Evolutionary conservation across 2,113 vertebrate genomes (phyloP).

Genomic region (Notarius lentiginosus): DNA sequence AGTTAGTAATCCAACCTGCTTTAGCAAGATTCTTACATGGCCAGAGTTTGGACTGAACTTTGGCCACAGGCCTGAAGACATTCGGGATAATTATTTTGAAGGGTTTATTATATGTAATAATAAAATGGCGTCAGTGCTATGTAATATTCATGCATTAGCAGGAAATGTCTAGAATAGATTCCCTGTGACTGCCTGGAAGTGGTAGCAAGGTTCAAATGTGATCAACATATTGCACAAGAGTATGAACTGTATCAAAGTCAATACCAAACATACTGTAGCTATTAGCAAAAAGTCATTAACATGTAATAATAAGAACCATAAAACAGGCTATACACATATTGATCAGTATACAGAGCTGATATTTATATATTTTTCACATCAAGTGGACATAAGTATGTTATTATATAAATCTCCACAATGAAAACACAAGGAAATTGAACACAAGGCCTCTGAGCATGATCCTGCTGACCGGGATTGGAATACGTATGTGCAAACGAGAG

Average conservation of each 20-base stretch:
- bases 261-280: constrained; percentile 25
- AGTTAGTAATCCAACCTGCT: constrained; percentile 58
- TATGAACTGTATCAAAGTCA: constrained; percentile 15
- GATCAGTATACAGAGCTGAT: not conserved
- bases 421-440: constrained; percentile 7
- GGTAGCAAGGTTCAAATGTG: constrained; percentile 71
- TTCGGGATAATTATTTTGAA: constrained; percentile 36
- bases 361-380: not conserved
- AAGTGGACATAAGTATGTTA: not conserved
- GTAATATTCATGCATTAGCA: constrained; percentile 56
- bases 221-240: constrained; percentile 61
- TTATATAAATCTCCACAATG: not conserved
- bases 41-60: constrained; percentile 32
- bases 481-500: constrained; percentile 31
- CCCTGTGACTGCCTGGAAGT: constrained; percentile 64
- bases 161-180: constrained; percentile 61
- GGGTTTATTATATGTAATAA: constrained; percentile 36
- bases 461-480: constrained; percentile 24
- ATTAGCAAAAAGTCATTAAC: constrained; percentile 5
- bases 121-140: constrained; percentile 66
- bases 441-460: constrained; percentile 14
- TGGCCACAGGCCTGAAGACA: constrained; percentile 31
- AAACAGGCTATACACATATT: not conserved
- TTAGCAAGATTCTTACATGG: constrained; percentile 57
- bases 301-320: not conserved